phyloP scores from a whole-genome alignment of 2,797 vertebrate species.

The Meda fulgida region DNA sequence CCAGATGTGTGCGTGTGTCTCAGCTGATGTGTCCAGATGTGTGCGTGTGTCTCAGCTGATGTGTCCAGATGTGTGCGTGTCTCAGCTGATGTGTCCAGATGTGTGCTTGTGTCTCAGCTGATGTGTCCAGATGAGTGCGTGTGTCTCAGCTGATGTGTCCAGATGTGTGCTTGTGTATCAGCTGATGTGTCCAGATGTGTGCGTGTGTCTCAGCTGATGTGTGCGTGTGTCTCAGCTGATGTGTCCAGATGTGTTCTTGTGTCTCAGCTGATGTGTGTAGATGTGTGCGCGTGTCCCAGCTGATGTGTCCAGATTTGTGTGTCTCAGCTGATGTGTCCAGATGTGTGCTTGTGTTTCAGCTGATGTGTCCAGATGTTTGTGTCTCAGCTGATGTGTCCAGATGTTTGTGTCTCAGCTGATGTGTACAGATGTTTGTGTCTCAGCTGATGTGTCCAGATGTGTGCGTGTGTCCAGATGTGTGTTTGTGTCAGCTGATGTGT shows the following conservation, averaged over 20 bases:
- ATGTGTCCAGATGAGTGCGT: not conserved
- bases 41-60: conserved; percentile 1
- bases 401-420: too few relatives aligned
- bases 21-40: not conserved
- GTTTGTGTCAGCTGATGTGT: too few relatives aligned
- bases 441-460: too few relatives aligned
- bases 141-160: conserved; percentile 14
- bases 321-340: not conserved
- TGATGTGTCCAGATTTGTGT: not conserved
- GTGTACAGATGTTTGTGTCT: too few relatives aligned
- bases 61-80: not conserved
- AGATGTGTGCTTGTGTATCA: too few relatives aligned
- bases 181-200: not conserved
- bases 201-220: too few relatives aligned
- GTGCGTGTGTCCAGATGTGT: too few relatives aligned
- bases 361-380: not conserved
- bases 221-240: conserved; percentile 18
- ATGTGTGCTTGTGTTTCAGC: not conserved
- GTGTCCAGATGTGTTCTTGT: not conserved
- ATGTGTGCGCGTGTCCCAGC: too few relatives aligned
- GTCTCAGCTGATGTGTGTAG: conserved; percentile 1
- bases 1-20: not conserved
- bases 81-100: not conserved
- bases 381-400: too few relatives aligned
- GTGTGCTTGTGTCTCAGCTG: not conserved